Base-by-base conservation (phyloP, 2,797 vertebrate species). In the Halcyon leucocephala region DNA sequence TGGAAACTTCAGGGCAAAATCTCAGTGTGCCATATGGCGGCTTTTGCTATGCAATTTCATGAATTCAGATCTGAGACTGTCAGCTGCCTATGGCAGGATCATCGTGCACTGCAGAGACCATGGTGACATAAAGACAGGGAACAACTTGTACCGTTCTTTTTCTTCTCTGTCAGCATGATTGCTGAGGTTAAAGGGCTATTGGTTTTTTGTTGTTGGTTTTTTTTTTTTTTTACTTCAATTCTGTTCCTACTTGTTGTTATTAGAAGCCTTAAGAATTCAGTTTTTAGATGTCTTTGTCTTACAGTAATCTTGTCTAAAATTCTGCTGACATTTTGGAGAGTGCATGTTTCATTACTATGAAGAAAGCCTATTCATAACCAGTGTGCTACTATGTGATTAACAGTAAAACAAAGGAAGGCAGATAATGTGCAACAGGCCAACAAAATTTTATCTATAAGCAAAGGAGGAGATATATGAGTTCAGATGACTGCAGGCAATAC, bases 1-100 rank as follows among this genome's bases (percentile, higher is more conserved):
- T 52, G 54, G 87, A 93, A 94, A 91, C 46, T 90, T 91, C 49
- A 82, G 61, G 91, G 76, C 44, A 91, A 91, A 89, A 71, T 69
- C 37, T 90, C 76, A 61, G 3, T 81, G 33, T 79, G 67, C 84
- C 89, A 90, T 93, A 89, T 92, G 87, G 82, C 61, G 87, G 51
- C n/a, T 80, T 91, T 93, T 74, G 41, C 72, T 73, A 14, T 39
- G 64, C 6, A 88, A 16, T 74, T 80, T 72, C 46, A 69, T 72
- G 46, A 91, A 76, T 88, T 76, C 51, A 66, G 39, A 76, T 42
- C 52, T 60, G 28, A 74, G 28, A 44, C 10, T 82, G 60, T 21
- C 8, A 2, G 16, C 48, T 91, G 61, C 49, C 77, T 83, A 37
- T 64, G 61, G 62, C 44, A 88, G 69, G n/a, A 77, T 86, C 44